Percentiles rank a stretch among this genome's conserved stretches.
Conservation (phyloP, 2,797 vertebrate species). For the Falco naumanni region DNA sequence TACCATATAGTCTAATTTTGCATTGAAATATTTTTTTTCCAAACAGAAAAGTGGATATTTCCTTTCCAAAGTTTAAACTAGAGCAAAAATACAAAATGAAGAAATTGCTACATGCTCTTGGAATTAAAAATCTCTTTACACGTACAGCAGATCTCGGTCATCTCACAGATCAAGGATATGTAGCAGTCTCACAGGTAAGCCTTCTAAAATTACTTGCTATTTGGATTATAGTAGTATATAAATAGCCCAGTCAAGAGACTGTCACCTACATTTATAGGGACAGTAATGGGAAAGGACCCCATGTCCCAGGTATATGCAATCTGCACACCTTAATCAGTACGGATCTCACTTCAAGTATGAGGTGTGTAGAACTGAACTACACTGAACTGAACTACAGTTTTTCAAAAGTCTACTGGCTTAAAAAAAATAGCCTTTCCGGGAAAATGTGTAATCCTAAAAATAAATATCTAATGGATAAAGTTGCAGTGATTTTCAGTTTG, state of each 20-base stretch:
- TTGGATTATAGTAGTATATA: neutral
- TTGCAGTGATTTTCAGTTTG: neutral
- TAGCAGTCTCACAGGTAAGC: conserved; percentile 87
- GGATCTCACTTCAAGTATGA: neutral
- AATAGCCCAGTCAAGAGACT: neutral
- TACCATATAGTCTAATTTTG: neutral
- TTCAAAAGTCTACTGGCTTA: neutral
- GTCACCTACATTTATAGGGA: neutral
- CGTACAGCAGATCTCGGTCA: conserved; percentile 82
- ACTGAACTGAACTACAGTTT: neutral
- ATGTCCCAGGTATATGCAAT: neutral
- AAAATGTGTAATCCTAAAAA: neutral
- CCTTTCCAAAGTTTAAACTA: conserved; percentile 91
- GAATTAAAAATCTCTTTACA: conserved; percentile 83
- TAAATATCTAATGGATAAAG: neutral
- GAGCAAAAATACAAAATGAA: conserved; percentile 88
- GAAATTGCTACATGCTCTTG: conserved; percentile 83
- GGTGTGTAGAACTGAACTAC: neutral
- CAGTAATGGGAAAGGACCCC: neutral
- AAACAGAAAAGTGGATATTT: conserved; percentile 86
- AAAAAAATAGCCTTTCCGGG: neutral
- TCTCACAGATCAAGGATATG: conserved; percentile 72
- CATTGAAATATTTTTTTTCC: neutral
- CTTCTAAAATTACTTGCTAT: neutral
- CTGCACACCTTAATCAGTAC: neutral